Percentiles rank a stretch among this genome's conserved stretches.
Evolutionary conservation across 1,140 invertebrate genomes (phyloP).

Genomic region (Trichonephila clavata): DNA sequence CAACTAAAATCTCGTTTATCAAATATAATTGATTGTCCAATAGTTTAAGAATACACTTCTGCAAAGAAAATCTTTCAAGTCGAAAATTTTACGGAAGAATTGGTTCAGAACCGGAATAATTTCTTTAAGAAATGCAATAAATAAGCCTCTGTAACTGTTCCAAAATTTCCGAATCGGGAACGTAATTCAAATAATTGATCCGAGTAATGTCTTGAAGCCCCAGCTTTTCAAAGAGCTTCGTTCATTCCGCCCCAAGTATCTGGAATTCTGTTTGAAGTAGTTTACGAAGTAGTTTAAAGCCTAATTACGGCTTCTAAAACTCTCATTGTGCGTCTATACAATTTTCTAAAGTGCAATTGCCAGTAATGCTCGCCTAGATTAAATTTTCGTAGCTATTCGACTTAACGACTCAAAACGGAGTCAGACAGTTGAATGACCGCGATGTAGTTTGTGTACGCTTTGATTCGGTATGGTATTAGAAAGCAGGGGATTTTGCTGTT

Average conservation of each 20-base stretch:
- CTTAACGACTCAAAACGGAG: conserved; percentile 11
- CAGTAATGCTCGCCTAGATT: conserved; percentile 8
- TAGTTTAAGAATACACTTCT: not conserved
- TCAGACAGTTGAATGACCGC: conserved; percentile 9
- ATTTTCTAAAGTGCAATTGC: conserved; percentile 30
- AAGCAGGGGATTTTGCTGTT: not conserved
- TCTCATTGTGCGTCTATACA: conserved; percentile 3
- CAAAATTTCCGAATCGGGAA: not conserved
- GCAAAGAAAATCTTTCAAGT: not conserved
- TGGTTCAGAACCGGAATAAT: conserved; percentile 6
- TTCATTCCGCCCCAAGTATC: conserved; percentile 30
- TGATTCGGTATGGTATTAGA: not conserved
- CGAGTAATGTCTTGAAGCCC: conserved; percentile 30
- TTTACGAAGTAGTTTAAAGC: conserved; percentile 31
- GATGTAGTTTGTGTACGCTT: not conserved
- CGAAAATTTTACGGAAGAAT: conserved; percentile 5
- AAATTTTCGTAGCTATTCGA: conserved; percentile 33
- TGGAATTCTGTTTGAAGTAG: conserved; percentile 15
- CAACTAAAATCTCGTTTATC: not conserved
- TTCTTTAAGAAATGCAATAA: conserved; percentile 26
- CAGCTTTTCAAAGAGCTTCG: conserved; percentile 22
- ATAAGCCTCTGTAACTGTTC: conserved; percentile 9
- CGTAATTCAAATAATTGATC: conserved; percentile 35
- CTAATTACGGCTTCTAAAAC: conserved; percentile 29
- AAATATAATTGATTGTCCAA: not conserved